Evolutionary conservation across 2,888 invertebrate species (phyloP).

Genomic region (Apomyelois bistriatella): DNA sequence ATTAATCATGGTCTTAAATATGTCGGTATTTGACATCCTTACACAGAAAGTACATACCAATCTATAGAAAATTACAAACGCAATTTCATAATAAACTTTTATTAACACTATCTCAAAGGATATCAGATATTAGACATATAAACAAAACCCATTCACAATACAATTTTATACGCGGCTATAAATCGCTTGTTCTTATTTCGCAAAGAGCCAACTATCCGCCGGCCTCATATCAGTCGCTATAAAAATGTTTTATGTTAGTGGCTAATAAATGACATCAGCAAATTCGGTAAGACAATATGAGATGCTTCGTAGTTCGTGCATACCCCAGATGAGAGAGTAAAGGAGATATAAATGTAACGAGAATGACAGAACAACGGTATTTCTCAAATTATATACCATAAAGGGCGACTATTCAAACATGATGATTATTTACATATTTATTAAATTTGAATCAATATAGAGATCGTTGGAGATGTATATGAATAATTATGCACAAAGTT

Average conservation of each 20-base stretch:
- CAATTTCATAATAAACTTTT: constrained; percentile 27
- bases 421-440: too few relatives aligned
- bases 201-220: constrained; percentile 57
- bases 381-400: too few relatives aligned
- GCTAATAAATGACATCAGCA: constrained; percentile 80
- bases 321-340: constrained; percentile 44
- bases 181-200: constrained; percentile 66
- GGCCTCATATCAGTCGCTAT: constrained; percentile 70
- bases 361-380: too few relatives aligned
- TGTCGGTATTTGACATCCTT: too few relatives aligned
- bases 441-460: too few relatives aligned
- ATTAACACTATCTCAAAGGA: constrained; percentile 24
- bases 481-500: too few relatives aligned
- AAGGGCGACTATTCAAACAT: too few relatives aligned
- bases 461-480: too few relatives aligned
- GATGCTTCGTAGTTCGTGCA: constrained; percentile 54
- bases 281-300: constrained; percentile 78
- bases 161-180: constrained; percentile 69
- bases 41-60: too few relatives aligned
- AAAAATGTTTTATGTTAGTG: constrained; percentile 80
- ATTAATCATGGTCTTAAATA: too few relatives aligned
- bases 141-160: constrained; percentile 45
- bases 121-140: constrained; percentile 12
- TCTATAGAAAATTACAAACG: too few relatives aligned
- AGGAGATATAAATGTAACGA: background rate